Evolutionary conservation across 2,888 invertebrate genomes (phyloP).

Genomic region (Alsophila aescularia): DNA sequence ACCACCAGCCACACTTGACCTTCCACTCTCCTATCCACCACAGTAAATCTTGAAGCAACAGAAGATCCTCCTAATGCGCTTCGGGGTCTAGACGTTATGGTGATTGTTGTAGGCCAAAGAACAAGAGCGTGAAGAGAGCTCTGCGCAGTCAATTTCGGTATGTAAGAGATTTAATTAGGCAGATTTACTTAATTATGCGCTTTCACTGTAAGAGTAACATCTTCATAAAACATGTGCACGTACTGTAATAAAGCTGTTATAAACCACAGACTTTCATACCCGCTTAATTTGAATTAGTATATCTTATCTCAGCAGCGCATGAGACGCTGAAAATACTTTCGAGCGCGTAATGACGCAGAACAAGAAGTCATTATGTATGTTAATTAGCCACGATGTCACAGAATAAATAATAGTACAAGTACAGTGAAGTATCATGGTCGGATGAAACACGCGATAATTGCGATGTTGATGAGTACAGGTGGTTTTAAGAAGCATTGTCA

Average conservation of each 20-base stretch:
- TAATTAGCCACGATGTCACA: constrained; percentile 2
- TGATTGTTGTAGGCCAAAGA: constrained; percentile 45
- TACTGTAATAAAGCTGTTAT: not conserved
- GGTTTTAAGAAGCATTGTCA: too few relatives aligned
- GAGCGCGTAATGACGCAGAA: constrained; percentile 1
- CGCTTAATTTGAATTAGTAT: not conserved
- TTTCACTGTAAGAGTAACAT: constrained; percentile 47
- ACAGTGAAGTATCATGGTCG: constrained; percentile 2
- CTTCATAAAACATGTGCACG: constrained; percentile 37
- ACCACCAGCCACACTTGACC: constrained; percentile 37
- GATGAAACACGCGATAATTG: constrained; percentile 11
- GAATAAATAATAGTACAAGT: too few relatives aligned
- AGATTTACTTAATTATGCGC: constrained; percentile 53
- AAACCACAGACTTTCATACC: not conserved
- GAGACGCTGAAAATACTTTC: not conserved
- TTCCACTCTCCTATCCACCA: constrained; percentile 11
- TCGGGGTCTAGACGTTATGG: constrained; percentile 34
- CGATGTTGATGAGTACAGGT: not conserved
- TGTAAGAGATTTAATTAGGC: constrained; percentile 54
- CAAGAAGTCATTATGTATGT: not conserved
- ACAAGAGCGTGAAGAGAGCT: constrained; percentile 62
- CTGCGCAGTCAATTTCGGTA: constrained; percentile 53
- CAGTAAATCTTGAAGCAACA: not conserved
- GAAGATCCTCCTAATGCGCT: constrained; percentile 4
- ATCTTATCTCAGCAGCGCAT: not conserved